Evolutionary conservation across 2,888 invertebrate species (phyloP).

Genomic region (Amiota minor): DNA sequence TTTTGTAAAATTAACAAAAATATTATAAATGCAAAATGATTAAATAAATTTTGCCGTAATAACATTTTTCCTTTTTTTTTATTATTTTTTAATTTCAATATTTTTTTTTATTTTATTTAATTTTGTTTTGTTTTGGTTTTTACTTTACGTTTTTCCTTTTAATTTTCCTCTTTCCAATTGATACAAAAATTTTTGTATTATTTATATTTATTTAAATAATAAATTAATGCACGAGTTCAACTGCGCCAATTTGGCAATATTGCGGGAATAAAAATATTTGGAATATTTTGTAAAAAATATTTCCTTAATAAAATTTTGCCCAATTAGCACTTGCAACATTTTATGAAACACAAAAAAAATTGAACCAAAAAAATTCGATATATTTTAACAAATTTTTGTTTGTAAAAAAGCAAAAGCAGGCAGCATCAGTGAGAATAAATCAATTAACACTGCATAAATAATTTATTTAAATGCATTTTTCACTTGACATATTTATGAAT

Average conservation of each 20-base stretch:
- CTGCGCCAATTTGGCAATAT: not conserved
- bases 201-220: not conserved
- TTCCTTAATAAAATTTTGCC: slow-evolving; percentile 35
- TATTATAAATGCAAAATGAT: slow-evolving; percentile 51
- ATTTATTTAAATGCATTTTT: slow-evolving; percentile 6
- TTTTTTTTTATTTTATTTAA: not conserved
- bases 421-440: slow-evolving; percentile 11
- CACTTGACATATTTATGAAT: not conserved
- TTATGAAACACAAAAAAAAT: slow-evolving; percentile 11
- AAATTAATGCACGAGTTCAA: not conserved
- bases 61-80: slow-evolving; percentile 15
- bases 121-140: not conserved
- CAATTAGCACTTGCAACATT: slow-evolving; percentile 50
- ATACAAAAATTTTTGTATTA: not conserved
- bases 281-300: slow-evolving; percentile 3
- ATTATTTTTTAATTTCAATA: too few relatives aligned
- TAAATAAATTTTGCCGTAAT: slow-evolving; percentile 22
- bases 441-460: slow-evolving; percentile 16
- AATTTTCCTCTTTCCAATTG: not conserved
- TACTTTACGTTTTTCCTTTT: not conserved
- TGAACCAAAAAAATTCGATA: not conserved
- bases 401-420: not conserved
- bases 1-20: slow-evolving; percentile 50
- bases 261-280: not conserved
- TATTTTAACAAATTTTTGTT: not conserved